phyloP scores from a whole-genome alignment of 2,797 vertebrate species.

The Fratercula arctica region DNA sequence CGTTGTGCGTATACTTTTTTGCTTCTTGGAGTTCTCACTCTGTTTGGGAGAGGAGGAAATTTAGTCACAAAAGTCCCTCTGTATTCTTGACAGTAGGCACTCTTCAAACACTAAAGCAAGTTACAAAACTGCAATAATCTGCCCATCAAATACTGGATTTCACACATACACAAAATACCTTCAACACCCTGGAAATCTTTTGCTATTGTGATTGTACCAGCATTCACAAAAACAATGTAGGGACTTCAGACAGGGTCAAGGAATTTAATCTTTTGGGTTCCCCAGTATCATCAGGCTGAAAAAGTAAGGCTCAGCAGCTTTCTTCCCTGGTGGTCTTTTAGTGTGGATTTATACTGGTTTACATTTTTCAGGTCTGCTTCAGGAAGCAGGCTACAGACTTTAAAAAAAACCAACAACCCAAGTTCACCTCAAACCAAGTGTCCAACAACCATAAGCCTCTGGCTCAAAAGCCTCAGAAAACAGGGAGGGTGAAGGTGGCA shows the following conservation, averaged over 20 bases:
- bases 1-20: background rate
- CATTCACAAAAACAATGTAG: background rate
- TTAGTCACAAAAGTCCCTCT: background rate
- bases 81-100: background rate
- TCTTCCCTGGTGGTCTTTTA: background rate
- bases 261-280: background rate
- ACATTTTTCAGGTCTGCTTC: background rate
- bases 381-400: background rate
- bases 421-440: background rate
- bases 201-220: background rate
- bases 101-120: background rate
- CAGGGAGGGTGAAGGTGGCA: background rate
- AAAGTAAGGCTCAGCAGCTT: background rate
- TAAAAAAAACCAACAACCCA: background rate
- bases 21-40: background rate
- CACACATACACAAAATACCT: background rate
- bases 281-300: background rate
- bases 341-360: background rate
- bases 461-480: slow-evolving; percentile 1
- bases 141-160: background rate
- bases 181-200: background rate
- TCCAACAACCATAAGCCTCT: background rate
- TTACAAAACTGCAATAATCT: background rate
- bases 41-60: background rate
- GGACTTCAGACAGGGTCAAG: background rate